Evolutionary conservation across 2,888 invertebrate species (phyloP).

Genomic region (Drosophila suboccidentalis): DNA sequence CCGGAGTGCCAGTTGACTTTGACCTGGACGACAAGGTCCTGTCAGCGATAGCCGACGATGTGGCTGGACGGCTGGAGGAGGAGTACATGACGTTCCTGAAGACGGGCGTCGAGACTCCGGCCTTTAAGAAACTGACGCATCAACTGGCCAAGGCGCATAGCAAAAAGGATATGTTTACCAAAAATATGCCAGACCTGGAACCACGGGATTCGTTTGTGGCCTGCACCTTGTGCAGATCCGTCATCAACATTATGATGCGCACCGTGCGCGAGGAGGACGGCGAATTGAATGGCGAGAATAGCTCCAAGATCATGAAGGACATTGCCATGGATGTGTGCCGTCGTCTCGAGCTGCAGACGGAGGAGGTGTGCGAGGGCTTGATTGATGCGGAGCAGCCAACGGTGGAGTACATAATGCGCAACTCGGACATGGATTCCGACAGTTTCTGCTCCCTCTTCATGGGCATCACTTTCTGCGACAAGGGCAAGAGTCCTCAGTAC

Average conservation of each 20-base stretch:
- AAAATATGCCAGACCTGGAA: slow-evolving; percentile 68
- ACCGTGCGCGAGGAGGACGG: slow-evolving; percentile 86
- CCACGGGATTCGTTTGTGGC: slow-evolving; percentile 69
- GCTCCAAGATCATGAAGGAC: slow-evolving; percentile 78
- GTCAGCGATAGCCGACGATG: slow-evolving; percentile 73
- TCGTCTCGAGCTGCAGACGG: slow-evolving; percentile 87
- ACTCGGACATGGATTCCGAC: slow-evolving; percentile 85
- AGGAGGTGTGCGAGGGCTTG: slow-evolving; percentile 88
- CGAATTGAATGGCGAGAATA: slow-evolving; percentile 80
- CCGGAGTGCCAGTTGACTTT: slow-evolving; percentile 68
- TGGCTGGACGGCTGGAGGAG: slow-evolving; percentile 69
- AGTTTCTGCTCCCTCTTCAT: slow-evolving; percentile 84
- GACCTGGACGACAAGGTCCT: slow-evolving; percentile 66
- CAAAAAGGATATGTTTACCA: slow-evolving; percentile 72
- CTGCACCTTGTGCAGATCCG: slow-evolving; percentile 80
- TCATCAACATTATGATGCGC: slow-evolving; percentile 69
- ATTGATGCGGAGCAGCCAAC: slow-evolving; percentile 88
- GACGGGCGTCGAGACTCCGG: slow-evolving; percentile 76
- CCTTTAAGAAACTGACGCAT: slow-evolving; percentile 64
- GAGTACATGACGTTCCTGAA: slow-evolving; percentile 75
- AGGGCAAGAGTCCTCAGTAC: slow-evolving; percentile 60
- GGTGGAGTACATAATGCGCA: slow-evolving; percentile 87
- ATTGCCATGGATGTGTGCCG: slow-evolving; percentile 87
- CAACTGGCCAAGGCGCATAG: slow-evolving; percentile 79
- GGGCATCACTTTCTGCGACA: slow-evolving; percentile 75